These are phyloP conservation scores for Peromyscus polionotus DNA, from an alignment of 2,113 vertebrate genomes.

Conservation along the genomic window DNA sequence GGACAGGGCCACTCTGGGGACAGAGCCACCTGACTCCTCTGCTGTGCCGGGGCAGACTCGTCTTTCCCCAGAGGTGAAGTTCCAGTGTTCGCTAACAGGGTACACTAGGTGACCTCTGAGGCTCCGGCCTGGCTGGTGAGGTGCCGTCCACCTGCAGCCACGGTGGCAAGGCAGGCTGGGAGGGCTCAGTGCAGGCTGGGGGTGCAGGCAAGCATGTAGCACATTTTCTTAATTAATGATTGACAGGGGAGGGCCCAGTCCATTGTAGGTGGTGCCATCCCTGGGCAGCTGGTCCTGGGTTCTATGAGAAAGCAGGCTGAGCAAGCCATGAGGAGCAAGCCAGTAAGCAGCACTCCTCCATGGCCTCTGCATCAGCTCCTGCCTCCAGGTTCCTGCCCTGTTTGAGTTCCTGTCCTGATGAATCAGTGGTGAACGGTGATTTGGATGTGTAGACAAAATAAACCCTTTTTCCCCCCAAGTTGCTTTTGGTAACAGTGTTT, in stretches of 20 bases:
- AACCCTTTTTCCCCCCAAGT: not conserved
- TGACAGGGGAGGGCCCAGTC: not conserved
- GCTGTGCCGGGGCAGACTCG: not conserved
- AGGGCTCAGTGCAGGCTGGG: no score
- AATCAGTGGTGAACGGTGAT: not conserved
- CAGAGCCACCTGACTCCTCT: not conserved
- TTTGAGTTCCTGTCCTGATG: not conserved
- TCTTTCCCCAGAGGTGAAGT: not conserved
- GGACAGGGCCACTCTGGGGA: not conserved
- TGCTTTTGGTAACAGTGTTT: not conserved
- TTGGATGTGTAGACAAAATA: no score
- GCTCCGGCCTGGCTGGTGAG: not conserved
- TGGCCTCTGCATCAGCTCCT: not conserved
- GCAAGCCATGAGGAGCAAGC: not conserved
- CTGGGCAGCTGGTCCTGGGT: not conserved
- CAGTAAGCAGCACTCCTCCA: not conserved
- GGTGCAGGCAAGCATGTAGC: not conserved
- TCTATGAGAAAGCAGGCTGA: not conserved
- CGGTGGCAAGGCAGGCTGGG: no score
- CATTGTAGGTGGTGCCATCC: not conserved
- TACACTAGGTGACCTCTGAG: no score
- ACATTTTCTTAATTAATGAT: not conserved
- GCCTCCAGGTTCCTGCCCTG: not conserved
- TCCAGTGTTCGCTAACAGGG: rapidly evolving
- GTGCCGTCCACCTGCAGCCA: rapidly evolving